Percentiles rank a stretch among this genome's conserved stretches.
Conservation (phyloP, 2,888 invertebrate genomes). For the Clepsis dumicolana region DNA sequence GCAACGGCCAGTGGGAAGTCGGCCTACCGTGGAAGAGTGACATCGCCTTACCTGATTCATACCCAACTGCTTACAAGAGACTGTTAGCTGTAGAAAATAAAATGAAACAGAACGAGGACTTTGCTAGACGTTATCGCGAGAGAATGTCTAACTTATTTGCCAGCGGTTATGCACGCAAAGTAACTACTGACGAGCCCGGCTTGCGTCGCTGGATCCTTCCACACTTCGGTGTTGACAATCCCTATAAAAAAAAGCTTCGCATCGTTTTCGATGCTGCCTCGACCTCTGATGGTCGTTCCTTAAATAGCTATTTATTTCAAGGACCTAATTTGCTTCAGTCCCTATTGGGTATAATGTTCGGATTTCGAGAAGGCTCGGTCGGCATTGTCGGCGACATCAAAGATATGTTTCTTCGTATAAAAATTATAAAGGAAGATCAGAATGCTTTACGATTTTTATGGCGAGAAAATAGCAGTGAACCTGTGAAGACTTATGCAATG, state of each 20-base stretch:
- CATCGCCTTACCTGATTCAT: background rate
- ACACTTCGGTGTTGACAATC: slow-evolving; percentile 1
- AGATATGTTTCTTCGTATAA: no score
- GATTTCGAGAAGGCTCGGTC: background rate
- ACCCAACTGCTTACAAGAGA: background rate
- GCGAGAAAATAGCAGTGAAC: background rate
- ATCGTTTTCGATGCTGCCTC: background rate
- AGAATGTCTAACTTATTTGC: background rate
- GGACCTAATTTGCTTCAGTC: background rate
- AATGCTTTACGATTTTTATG: no score
- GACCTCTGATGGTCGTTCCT: background rate
- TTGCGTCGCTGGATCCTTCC: background rate
- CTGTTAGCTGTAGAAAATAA: background rate
- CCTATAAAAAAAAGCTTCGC: background rate
- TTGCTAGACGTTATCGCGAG: background rate
- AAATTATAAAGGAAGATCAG: no score
- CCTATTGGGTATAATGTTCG: background rate
- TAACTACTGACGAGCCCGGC: background rate
- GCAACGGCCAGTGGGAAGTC: background rate
- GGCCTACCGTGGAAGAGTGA: background rate
- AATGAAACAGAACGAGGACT: background rate
- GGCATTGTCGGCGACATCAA: no score
- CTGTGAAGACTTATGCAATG: background rate
- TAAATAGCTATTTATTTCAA: no score
- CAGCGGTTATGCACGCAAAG: background rate